Percentiles rank a stretch among this genome's conserved stretches.
Evolutionary conservation across 2,113 vertebrate species (phyloP).

Genomic region (Lonchura striata): DNA sequence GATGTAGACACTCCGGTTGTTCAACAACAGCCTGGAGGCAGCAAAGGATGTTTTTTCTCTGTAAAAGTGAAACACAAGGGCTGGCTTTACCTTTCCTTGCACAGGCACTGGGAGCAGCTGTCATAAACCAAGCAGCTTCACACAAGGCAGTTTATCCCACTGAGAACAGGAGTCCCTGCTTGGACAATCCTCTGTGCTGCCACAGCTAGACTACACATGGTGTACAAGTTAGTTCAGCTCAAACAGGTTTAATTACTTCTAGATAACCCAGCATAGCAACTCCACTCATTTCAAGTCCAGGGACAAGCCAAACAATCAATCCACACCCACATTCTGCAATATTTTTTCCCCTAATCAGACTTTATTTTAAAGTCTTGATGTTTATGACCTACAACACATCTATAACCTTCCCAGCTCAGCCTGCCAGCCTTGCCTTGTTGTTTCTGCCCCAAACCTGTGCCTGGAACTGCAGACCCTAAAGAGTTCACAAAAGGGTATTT

Average conservation of each 20-base stretch:
- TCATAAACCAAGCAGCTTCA: neutral
- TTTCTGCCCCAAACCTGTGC: neutral
- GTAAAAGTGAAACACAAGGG: neutral
- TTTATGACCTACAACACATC: neutral
- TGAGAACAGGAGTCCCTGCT: neutral
- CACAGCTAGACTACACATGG: neutral
- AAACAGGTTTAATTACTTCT: neutral
- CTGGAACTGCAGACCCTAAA: neutral
- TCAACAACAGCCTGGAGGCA: neutral
- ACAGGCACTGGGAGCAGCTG: neutral
- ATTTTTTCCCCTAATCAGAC: neutral
- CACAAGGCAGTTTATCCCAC: neutral
- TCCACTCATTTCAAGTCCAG: neutral
- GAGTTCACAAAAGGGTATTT: neutral
- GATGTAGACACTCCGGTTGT: neutral
- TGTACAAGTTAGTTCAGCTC: neutral
- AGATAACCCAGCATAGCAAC: neutral
- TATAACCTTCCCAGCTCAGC: neutral
- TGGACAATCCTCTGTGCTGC: neutral
- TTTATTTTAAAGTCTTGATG: neutral
- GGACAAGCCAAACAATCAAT: neutral
- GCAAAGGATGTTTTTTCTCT: neutral
- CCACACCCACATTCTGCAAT: neutral
- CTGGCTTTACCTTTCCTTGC: neutral
- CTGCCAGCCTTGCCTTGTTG: neutral